phyloP scores from a whole-genome alignment of 1,140 invertebrate genomes.

The Hormaphis cornu region DNA sequence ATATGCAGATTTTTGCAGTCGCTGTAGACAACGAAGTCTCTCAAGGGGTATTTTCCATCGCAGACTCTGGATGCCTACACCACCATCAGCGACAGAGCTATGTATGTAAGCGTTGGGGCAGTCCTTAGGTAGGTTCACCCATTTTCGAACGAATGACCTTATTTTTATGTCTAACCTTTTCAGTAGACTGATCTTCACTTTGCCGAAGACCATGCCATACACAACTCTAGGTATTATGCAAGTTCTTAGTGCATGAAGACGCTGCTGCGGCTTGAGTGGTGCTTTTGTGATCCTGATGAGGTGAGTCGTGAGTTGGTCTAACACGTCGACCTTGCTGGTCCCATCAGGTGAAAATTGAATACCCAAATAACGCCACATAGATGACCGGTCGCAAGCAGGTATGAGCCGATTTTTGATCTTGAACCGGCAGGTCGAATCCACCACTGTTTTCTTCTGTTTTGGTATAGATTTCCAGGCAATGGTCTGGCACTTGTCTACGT shows the following conservation, averaged over 20 bases:
- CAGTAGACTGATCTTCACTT: neutral
- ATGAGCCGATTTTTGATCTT: too few species aligned
- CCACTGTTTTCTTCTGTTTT: neutral
- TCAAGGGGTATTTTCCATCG: neutral
- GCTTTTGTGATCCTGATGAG: too few species aligned
- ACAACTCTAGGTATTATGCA: too few species aligned
- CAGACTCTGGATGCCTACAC: neutral
- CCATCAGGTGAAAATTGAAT: too few species aligned
- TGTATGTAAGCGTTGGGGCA: neutral
- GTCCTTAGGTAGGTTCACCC: neutral
- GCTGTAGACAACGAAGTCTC: too few species aligned
- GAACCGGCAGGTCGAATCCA: too few species aligned
- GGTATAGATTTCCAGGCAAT: neutral
- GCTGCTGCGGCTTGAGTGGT: neutral
- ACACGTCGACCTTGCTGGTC: too few species aligned
- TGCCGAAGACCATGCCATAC: neutral
- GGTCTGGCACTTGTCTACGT: neutral
- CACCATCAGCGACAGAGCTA: neutral
- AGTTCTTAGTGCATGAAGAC: neutral
- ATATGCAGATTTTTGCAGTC: too few species aligned
- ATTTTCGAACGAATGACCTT: neutral
- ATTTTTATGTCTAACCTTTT: neutral
- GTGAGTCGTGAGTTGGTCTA: too few species aligned
- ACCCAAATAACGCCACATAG: too few species aligned
- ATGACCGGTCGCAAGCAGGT: too few species aligned